A percentile compares a stretch with the other conserved stretches of the same genome.
Conservation (phyloP, 2,888 invertebrate genomes). For the Fragum whitleyi region DNA sequence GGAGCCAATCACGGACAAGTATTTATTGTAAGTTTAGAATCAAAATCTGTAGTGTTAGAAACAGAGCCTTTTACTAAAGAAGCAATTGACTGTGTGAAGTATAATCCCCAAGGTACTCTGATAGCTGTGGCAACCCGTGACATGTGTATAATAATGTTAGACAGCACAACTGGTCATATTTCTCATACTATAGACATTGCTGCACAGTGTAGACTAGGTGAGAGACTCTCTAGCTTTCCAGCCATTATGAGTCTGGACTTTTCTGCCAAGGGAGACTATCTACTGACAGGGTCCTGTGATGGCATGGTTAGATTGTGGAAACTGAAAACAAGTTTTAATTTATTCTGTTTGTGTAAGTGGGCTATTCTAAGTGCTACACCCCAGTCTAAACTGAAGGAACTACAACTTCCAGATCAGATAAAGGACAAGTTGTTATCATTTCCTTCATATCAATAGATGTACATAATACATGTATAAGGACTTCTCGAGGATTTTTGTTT, state of each 20-base stretch:
- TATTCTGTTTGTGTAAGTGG: slow-evolving; percentile 74
- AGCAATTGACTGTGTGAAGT: slow-evolving; percentile 70
- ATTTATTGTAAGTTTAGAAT: slow-evolving; percentile 64
- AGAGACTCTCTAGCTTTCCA: slow-evolving; percentile 56
- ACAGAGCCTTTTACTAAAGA: slow-evolving; percentile 43
- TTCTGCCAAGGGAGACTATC: slow-evolving; percentile 71
- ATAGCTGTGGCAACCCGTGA: slow-evolving; percentile 70
- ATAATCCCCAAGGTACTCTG: slow-evolving; percentile 63
- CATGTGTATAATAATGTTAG: slow-evolving; percentile 65
- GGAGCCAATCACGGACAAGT: slow-evolving; percentile 68
- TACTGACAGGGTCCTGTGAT: slow-evolving; percentile 74
- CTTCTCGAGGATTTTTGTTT: too few species aligned
- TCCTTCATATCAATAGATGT: slow-evolving; percentile 31
- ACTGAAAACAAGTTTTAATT: slow-evolving; percentile 50
- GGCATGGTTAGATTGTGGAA: slow-evolving; percentile 76
- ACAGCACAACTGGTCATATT: slow-evolving; percentile 48
- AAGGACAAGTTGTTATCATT: slow-evolving; percentile 42
- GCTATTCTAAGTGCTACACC: slow-evolving; percentile 65
- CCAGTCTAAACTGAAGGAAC: slow-evolving; percentile 58
- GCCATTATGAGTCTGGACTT: slow-evolving; percentile 71
- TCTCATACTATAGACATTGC: slow-evolving; percentile 67
- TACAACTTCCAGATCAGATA: slow-evolving; percentile 72
- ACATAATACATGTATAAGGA: too few species aligned
- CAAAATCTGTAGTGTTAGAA: slow-evolving; percentile 43
- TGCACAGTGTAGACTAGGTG: slow-evolving; percentile 47